Percentiles rank a stretch among this genome's conserved stretches.
These are phyloP conservation scores for Diaphora mendica DNA, from an alignment of 2,888 invertebrate species.

Conservation along the genomic window DNA sequence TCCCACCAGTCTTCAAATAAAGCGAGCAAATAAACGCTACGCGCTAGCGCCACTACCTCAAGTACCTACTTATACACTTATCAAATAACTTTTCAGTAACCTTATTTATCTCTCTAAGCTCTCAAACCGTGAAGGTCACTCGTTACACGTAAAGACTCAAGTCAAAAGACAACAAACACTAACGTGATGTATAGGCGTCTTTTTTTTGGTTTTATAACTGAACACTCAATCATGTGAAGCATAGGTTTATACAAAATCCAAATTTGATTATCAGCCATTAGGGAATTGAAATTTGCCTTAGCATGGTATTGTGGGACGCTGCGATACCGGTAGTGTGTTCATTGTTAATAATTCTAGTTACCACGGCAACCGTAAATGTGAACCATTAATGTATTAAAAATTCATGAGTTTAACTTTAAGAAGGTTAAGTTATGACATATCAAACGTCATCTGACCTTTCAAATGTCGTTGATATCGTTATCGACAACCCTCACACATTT, in stretches of 20 bases:
- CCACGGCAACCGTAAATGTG: background rate
- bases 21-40: too few species aligned
- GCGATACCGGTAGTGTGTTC: background rate
- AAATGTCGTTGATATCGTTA: background rate
- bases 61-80: too few species aligned
- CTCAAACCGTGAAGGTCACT: too few species aligned
- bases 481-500: background rate
- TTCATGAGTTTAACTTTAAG: background rate
- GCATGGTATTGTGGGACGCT: background rate
- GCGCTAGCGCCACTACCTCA: too few species aligned
- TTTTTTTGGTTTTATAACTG: background rate
- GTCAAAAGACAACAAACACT: background rate
- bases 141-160: background rate
- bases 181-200: background rate
- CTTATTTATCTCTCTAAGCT: too few species aligned
- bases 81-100: too few species aligned
- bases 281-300: background rate
- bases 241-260: background rate
- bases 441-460: background rate
- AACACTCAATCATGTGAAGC: background rate
- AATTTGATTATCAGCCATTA: background rate
- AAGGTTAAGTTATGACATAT: background rate
- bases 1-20: too few species aligned
- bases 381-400: background rate
- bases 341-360: conserved; percentile 1